A percentile compares a stretch with the other conserved stretches of the same genome.
These are phyloP conservation scores for Hartigia nigra DNA, from an alignment of 2,888 invertebrate genomes.

Conservation along the genomic window DNA sequence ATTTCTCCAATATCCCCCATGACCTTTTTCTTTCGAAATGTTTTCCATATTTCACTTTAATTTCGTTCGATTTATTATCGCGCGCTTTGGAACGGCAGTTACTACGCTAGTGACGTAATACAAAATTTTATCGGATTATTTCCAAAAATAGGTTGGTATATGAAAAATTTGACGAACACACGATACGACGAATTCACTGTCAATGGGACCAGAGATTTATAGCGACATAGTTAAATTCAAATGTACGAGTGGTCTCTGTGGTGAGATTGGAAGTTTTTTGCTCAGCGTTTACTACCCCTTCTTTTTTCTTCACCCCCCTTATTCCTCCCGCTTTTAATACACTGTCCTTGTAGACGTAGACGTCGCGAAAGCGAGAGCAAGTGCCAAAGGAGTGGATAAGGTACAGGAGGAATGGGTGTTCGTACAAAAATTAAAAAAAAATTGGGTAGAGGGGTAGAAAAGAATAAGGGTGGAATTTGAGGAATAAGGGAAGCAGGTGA, in stretches of 20 bases:
- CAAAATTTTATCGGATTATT: neutral
- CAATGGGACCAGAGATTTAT: neutral
- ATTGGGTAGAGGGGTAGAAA: neutral
- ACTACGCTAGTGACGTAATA: too few species aligned
- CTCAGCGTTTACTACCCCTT: neutral
- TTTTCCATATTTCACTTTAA: neutral
- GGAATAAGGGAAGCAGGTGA: conserved; percentile 35
- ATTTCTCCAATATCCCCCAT: conserved; percentile 12
- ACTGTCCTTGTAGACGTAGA: neutral
- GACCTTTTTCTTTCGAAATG: conserved; percentile 4
- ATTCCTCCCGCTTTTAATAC: neutral
- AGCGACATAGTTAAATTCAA: neutral
- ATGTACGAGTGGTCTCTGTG: neutral
- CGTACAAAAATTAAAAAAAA: conserved; percentile 7
- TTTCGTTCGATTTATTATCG: neutral
- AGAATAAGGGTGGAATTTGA: conserved; percentile 17
- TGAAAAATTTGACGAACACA: neutral
- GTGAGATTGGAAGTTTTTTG: neutral
- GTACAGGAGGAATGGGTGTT: neutral
- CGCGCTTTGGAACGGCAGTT: neutral
- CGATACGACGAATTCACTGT: neutral
- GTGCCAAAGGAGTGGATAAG: neutral
- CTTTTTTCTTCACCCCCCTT: neutral
- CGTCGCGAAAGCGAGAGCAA: neutral
- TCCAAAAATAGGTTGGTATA: neutral